Conservation (phyloP, 1,140 invertebrate genomes). For the Sinonovacula constricta region DNA sequence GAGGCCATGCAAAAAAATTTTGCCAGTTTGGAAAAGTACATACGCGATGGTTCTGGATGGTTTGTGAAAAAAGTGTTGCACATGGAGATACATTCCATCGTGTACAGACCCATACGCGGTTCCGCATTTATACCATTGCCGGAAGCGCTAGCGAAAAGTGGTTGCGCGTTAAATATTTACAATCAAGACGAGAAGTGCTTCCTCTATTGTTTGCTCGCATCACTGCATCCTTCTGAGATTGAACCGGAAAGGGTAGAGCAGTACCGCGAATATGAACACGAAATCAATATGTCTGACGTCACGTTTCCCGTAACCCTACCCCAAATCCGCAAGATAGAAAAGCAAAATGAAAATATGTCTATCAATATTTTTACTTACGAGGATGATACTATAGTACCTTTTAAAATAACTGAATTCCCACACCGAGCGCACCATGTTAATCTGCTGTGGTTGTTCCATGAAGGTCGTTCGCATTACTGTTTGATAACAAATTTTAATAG, state of each 20-base stretch:
- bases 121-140: slow-evolving; percentile 7
- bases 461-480: not conserved
- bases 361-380: slow-evolving; percentile 22
- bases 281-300: slow-evolving; percentile 13
- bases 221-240: not conserved
- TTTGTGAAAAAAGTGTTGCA: slow-evolving; percentile 4
- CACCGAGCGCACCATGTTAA: not conserved
- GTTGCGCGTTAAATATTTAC: slow-evolving; percentile 9
- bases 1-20: too few species aligned
- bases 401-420: slow-evolving; percentile 9
- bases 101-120: slow-evolving; percentile 2
- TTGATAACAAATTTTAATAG: slow-evolving; percentile 6
- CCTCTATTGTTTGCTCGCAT: not conserved
- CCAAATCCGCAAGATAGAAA: slow-evolving; percentile 18
- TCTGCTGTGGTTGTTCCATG: not conserved
- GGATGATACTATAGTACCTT: slow-evolving; percentile 2
- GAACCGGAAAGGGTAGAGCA: slow-evolving; percentile 15
- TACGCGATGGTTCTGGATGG: slow-evolving; percentile 8
- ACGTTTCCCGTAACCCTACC: slow-evolving; percentile 7
- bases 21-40: too few species aligned
- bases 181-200: slow-evolving; percentile 13
- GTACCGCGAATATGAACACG: slow-evolving; percentile 4
- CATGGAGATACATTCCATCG: not conserved
- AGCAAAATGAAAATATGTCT: slow-evolving; percentile 11
- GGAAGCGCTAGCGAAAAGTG: not conserved